Percentiles rank a stretch among this genome's conserved stretches.
Evolutionary conservation across 2,888 invertebrate species (phyloP).

Genomic region (Tortricodes alternella): DNA sequence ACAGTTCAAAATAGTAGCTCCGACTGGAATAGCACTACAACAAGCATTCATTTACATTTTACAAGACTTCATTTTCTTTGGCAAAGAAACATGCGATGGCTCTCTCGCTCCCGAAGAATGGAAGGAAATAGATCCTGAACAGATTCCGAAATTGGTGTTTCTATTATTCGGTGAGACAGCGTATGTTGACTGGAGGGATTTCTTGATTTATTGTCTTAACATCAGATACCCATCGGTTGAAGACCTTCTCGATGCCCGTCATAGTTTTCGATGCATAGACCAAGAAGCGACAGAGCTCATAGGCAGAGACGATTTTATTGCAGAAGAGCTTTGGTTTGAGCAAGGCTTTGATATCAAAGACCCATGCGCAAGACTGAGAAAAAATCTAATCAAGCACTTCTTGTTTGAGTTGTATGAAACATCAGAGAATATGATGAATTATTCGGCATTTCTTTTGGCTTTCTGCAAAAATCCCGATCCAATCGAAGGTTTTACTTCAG

Average conservation of each 20-base stretch:
- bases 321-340: slow-evolving; percentile 68
- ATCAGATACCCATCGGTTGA: slow-evolving; percentile 79
- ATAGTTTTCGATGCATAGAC: slow-evolving; percentile 76
- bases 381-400: slow-evolving; percentile 76
- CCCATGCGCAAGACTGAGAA: slow-evolving; percentile 50
- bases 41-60: slow-evolving; percentile 76
- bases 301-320: slow-evolving; percentile 56
- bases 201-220: slow-evolving; percentile 83
- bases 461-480: slow-evolving; percentile 84
- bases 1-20: slow-evolving; percentile 68
- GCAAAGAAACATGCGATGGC: slow-evolving; percentile 67
- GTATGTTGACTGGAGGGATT: slow-evolving; percentile 86
- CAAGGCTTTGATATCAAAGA: slow-evolving; percentile 53
- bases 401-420: slow-evolving; percentile 82
- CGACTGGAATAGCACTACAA: slow-evolving; percentile 66
- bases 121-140: slow-evolving; percentile 65
- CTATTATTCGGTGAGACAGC: slow-evolving; percentile 80
- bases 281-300: slow-evolving; percentile 59
- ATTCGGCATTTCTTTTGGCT: slow-evolving; percentile 84
- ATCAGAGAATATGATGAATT: slow-evolving; percentile 76
- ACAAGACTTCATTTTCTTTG: slow-evolving; percentile 78
- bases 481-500: slow-evolving; percentile 81
- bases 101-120: slow-evolving; percentile 63
- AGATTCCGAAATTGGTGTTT: slow-evolving; percentile 68
- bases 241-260: slow-evolving; percentile 77